Evolutionary conservation across 2,113 vertebrate species (phyloP), one percentile per base, ranked within the genome.

Genomic region (Vidua macroura): DNA sequence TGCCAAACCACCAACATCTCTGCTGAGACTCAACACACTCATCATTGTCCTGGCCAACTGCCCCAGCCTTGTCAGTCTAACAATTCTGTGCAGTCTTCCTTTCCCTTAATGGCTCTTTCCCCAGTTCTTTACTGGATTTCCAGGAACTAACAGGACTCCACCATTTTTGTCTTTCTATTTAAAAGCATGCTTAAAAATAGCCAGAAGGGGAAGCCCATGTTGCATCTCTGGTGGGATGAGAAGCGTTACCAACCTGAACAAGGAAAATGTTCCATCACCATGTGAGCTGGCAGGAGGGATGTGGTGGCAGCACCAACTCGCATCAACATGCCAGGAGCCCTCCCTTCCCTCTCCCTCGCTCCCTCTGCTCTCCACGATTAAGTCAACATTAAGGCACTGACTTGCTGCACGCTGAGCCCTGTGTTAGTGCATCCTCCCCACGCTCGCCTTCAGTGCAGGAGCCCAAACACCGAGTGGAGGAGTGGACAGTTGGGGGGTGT

Each of bases 401-500:
- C 43, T 27, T 23, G 53, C 88, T 43, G 74, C 59, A 41, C 0
- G 0, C 67, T 4, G 13, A 86, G 51, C 68, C 55, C 69, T 28
- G 81, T 11, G 19, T 66, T 10, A 81, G 52, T 2, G 2, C 8
- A 11, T 18, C 73, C 64, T 49, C 11, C 59, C 72, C 2, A 2
- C 0, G 11, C 66, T 72, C 8, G 2, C 60, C 75, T 28, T 4
- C 1, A 2, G 9, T 1, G 43, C 2, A 62, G 17, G 10, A 83
- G 20, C 72, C 35, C 70, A 72, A 37, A 58, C 1, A 41, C 18
- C 9, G 5, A 33, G 30, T 0, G 37, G 11, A 49, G 66, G 24
- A 53, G 37, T 0, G 3, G 5, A 15, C 2, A 13, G 63, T 5
- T 9, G 1, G 0, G 7, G 37, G 11, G 13, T 41, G 28, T 10